Percentiles rank a stretch among this genome's conserved stretches.
Evolutionary conservation across 2,888 invertebrate species (phyloP).

Genomic region (Phaonia tiefii): DNA sequence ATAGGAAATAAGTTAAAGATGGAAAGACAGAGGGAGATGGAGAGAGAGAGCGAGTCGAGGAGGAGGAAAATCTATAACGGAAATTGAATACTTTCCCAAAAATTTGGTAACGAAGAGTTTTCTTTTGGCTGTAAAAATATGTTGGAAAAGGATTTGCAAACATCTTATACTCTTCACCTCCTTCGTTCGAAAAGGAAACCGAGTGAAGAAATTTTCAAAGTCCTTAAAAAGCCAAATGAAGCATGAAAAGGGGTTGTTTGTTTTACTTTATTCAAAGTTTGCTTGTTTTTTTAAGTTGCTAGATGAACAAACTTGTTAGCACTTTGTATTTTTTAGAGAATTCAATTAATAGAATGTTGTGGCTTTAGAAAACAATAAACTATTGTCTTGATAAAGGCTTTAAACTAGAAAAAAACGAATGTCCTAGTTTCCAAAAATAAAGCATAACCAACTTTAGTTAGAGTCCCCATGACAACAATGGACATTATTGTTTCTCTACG

Average conservation of each 20-base stretch:
- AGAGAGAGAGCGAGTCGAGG: too few species aligned
- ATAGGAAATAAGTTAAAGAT: not conserved
- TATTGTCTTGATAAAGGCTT: too few species aligned
- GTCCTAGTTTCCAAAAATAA: too few species aligned
- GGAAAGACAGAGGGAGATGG: conserved; percentile 10
- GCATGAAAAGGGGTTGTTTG: conserved; percentile 10
- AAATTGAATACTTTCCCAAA: conserved; percentile 15
- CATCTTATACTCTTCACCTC: not conserved
- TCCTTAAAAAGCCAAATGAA: not conserved
- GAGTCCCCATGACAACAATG: too few species aligned
- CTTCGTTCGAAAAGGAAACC: too few species aligned
- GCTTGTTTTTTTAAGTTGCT: not conserved
- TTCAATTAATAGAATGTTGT: not conserved
- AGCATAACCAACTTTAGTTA: too few species aligned
- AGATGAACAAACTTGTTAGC: too few species aligned
- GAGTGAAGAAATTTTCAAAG: too few species aligned
- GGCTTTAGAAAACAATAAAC: too few species aligned
- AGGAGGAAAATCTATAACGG: conserved; percentile 6
- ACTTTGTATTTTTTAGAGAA: not conserved
- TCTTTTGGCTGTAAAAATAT: conserved; percentile 1
- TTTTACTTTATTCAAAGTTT: not conserved
- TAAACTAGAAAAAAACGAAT: too few species aligned
- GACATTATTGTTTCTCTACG: too few species aligned
- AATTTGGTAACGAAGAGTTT: not conserved
- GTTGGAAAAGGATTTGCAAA: too few species aligned